Base-by-base conservation (phyloP, 92 coral and sea anemone genomes). In the Plumapathes pennacea region DNA sequence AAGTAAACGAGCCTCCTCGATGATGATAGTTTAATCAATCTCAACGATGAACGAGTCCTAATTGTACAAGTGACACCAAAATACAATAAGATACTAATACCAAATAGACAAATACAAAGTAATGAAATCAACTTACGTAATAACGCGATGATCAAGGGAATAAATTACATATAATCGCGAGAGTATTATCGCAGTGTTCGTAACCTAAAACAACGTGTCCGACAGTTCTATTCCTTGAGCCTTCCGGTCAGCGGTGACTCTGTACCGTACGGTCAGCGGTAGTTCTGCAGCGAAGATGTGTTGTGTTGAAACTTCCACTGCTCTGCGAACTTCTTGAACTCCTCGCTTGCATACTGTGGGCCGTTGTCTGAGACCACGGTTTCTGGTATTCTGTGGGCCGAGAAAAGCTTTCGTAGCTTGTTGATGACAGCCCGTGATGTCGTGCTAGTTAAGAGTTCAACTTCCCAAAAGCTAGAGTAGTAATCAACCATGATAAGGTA, bases 1-100 rank as follows among this genome's bases (percentile, higher is more conserved):
- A 69, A 69, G 77, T 45, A 32, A n/a, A n/a, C 45, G n/a, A n/a
- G n/a, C n/a, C 69, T 46, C 18, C 60, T 69, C 59, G 58, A 44
- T 67, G 40, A 1, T 18, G 25, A 42, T 25, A 3, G 19, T 1
- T 53, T 4, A n/a, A n/a, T n/a, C n/a, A n/a, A n/a, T n/a, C n/a
- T n/a, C n/a, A n/a, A n/a, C n/a, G n/a, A n/a, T n/a, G n/a, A 34
- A 34, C n/a, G n/a, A n/a, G n/a, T n/a, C n/a, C n/a, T n/a, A n/a
- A n/a, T n/a, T n/a, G n/a, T n/a, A n/a, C n/a, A n/a, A n/a, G n/a
- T n/a, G n/a, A n/a, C n/a, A n/a, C n/a, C n/a, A n/a, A n/a, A n/a
- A n/a, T n/a, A n/a, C n/a, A n/a, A n/a, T n/a, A n/a, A n/a, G n/a
- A n/a, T n/a, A n/a, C n/a, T n/a, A n/a, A n/a, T n/a, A n/a, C n/a